A percentile compares a stretch with the other conserved stretches of the same genome.
Evolutionary conservation across 2,797 vertebrate species (phyloP).

Genomic region (Cheirogaleus major): DNA sequence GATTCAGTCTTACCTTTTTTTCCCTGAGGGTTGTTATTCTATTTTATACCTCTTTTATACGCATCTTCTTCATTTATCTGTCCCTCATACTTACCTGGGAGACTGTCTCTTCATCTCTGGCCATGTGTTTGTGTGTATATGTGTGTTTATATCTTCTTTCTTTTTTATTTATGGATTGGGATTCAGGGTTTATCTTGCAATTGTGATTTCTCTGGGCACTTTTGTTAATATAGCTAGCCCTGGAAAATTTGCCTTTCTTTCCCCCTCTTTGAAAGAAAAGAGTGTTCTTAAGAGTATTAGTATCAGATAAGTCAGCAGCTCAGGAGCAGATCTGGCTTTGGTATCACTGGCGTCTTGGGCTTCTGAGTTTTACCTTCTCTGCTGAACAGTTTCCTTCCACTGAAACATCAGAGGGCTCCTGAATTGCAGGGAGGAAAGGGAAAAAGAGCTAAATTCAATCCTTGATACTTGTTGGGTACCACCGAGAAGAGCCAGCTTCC

Average conservation of each 20-base stretch:
- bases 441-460: not conserved
- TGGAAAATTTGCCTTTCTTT: not conserved
- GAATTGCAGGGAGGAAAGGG: not conserved
- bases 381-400: not conserved
- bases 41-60: not conserved
- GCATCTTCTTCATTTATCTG: not conserved
- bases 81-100: not conserved
- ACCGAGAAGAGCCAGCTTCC: not conserved
- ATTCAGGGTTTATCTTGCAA: not conserved
- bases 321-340: not conserved
- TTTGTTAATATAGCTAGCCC: not conserved
- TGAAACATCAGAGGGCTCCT: not conserved
- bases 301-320: not conserved
- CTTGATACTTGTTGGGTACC: not conserved
- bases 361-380: not conserved
- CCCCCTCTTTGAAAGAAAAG: not conserved
- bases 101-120: not conserved
- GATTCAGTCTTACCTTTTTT: not conserved
- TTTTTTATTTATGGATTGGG: not conserved
- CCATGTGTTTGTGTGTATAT: fast-evolving
- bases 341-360: not conserved
- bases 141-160: not conserved
- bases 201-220: not conserved
- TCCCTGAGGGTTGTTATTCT: not conserved
- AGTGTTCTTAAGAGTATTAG: not conserved